Percentiles rank a stretch among this genome's conserved stretches.
These are phyloP conservation scores for Eulemur albifrons DNA, from an alignment of 2,797 vertebrate species.

Conservation along the genomic window DNA sequence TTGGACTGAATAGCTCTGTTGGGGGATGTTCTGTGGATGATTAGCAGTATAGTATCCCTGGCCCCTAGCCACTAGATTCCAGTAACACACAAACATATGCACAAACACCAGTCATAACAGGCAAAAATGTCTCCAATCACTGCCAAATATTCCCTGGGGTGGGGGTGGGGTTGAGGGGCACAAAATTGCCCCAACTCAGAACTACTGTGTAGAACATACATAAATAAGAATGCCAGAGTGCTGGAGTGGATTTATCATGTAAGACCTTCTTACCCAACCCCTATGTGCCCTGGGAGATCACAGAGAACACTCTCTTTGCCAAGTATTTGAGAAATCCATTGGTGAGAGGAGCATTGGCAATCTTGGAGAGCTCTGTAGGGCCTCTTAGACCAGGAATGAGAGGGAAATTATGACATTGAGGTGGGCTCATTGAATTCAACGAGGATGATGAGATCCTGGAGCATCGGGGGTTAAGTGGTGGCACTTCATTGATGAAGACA, in stretches of 20 bases:
- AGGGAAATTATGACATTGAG: background rate
- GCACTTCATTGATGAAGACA: background rate
- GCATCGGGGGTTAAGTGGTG: background rate
- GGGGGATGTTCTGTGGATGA: background rate
- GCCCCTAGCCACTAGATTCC: background rate
- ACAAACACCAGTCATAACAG: background rate
- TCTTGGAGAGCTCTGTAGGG: background rate
- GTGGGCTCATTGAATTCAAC: background rate
- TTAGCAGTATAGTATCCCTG: background rate
- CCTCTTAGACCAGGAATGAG: background rate
- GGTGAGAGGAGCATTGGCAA: background rate
- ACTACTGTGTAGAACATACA: background rate
- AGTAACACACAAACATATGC: accelerated
- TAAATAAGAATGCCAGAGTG: background rate
- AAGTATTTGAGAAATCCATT: background rate
- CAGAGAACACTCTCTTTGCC: background rate
- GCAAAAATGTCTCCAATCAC: background rate
- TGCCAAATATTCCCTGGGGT: background rate
- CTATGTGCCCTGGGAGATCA: background rate
- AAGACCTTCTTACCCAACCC: background rate
- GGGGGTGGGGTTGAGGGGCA: accelerated
- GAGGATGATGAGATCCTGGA: background rate
- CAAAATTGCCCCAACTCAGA: background rate
- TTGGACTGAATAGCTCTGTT: background rate
- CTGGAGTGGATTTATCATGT: background rate